A percentile compares a stretch with the other conserved stretches of the same genome.
These are phyloP conservation scores for Drosophila nigrodunni DNA, from an alignment of 1,140 invertebrate species.

Conservation along the genomic window DNA sequence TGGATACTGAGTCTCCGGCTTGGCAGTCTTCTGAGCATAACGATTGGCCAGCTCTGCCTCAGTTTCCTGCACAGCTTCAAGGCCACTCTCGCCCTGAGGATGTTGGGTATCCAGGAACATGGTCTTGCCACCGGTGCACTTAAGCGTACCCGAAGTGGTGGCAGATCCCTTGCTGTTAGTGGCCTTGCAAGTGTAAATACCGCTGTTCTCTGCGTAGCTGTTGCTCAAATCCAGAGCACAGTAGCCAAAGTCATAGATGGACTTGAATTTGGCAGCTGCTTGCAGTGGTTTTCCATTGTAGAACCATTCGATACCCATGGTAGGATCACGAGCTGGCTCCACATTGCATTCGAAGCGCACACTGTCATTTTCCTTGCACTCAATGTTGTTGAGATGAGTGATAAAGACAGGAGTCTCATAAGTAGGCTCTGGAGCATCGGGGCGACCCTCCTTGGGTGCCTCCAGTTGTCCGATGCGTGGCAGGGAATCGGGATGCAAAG, in stretches of 20 bases:
- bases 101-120: slow-evolving; percentile 95
- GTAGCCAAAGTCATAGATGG: slow-evolving; percentile 95
- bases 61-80: slow-evolving; percentile 94
- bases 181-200: slow-evolving; percentile 95
- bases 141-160: slow-evolving; percentile 94
- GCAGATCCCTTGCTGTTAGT: slow-evolving; percentile 95
- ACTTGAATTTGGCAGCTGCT: slow-evolving; percentile 92
- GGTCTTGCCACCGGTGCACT: slow-evolving; percentile 91
- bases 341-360: slow-evolving; percentile 98
- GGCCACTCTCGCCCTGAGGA: slow-evolving; percentile 93
- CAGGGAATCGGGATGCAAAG: slow-evolving; percentile 95
- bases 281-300: slow-evolving; percentile 93
- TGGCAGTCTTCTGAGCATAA: slow-evolving; percentile 87
- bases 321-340: slow-evolving; percentile 97
- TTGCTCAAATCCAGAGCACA: slow-evolving; percentile 93
- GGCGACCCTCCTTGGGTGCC: slow-evolving; percentile 88
- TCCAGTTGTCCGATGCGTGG: slow-evolving; percentile 94
- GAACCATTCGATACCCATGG: slow-evolving; percentile 96
- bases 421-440: slow-evolving; percentile 89
- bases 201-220: slow-evolving; percentile 94
- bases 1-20: slow-evolving; percentile 91
- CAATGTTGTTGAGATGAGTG: slow-evolving; percentile 95
- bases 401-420: slow-evolving; percentile 96
- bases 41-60: slow-evolving; percentile 91
- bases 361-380: slow-evolving; percentile 94